Conservation (phyloP, 2,888 invertebrate genomes). For the Macrosiphum euphorbiae region DNA sequence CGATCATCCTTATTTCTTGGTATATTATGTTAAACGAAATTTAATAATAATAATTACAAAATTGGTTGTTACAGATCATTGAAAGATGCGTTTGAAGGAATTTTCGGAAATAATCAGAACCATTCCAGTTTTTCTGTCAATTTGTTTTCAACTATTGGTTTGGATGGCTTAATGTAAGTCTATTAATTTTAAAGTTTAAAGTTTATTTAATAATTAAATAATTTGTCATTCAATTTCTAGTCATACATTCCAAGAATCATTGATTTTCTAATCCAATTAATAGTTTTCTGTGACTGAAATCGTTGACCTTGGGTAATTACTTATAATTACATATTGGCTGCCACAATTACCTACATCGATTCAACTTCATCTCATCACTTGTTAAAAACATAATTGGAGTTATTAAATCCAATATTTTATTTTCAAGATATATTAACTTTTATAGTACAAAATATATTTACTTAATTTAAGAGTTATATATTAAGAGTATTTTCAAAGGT, state of each 20-base stretch:
- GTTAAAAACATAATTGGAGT: not conserved
- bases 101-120: not conserved
- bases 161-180: not conserved
- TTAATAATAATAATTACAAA: not conserved
- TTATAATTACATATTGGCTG: not conserved
- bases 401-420: not conserved
- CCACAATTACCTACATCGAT: not conserved
- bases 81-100: not conserved
- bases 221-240: not conserved
- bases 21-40: not conserved
- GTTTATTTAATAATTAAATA: not conserved
- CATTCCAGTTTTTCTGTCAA: not conserved
- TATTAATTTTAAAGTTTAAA: not conserved
- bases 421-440: not conserved
- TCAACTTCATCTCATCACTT: not conserved
- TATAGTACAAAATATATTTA: constrained; percentile 5
- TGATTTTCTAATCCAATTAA: not conserved
- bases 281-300: not conserved
- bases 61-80: not conserved
- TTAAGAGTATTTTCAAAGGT: not conserved
- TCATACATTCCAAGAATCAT: not conserved
- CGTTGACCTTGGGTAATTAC: not conserved
- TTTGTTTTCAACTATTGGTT: not conserved
- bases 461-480: not conserved
- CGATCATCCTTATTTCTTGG: not conserved